Evolutionary conservation across 2,113 vertebrate species (phyloP).

Genomic region (Helogale parvula): DNA sequence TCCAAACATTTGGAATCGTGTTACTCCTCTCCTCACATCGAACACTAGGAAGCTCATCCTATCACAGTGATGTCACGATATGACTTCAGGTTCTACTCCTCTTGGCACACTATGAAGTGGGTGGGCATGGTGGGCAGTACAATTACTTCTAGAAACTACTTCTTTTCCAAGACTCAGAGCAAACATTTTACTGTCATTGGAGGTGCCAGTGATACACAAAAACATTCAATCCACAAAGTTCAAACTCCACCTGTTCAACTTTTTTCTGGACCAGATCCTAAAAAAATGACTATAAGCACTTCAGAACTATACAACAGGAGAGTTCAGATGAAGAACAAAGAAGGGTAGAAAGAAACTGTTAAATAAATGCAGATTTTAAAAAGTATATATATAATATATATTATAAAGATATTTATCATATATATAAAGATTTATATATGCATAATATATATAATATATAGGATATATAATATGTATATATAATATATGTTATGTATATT

Average conservation of each 20-base stretch:
- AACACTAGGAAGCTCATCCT: background rate
- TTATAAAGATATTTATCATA: too few relatives aligned
- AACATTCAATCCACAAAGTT: background rate
- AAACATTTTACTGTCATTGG: background rate
- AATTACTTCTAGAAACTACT: background rate
- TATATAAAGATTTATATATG: too few relatives aligned
- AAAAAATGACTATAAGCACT: background rate
- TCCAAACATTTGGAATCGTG: background rate
- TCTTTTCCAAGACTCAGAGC: background rate
- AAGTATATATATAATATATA: background rate
- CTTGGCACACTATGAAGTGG: background rate
- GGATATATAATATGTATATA: too few relatives aligned
- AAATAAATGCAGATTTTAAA: background rate
- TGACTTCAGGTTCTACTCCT: background rate
- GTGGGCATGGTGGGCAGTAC: too few relatives aligned
- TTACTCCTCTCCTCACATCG: background rate
- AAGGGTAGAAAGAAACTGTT: background rate
- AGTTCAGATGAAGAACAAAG: background rate
- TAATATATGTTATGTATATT: too few relatives aligned
- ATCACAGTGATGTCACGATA: background rate
- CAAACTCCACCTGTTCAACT: background rate
- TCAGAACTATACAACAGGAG: fast-evolving
- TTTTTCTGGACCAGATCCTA: background rate
- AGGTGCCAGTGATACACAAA: background rate
- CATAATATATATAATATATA: too few relatives aligned